phyloP scores from a whole-genome alignment of 1,140 invertebrate genomes.

The Orussus abietinus region DNA sequence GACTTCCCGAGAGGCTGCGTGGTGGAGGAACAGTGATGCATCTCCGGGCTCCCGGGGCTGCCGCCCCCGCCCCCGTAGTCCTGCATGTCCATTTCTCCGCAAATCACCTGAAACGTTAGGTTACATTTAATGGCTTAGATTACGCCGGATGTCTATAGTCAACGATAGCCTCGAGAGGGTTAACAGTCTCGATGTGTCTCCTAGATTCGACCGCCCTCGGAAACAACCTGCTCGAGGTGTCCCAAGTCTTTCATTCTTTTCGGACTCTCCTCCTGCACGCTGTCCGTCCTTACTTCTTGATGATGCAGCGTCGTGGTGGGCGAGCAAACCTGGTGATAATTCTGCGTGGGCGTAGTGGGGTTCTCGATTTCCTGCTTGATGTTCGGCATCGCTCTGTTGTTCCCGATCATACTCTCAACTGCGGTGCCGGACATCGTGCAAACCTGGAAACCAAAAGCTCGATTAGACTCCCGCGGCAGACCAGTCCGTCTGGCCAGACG shows the following conservation, averaged over 20 bases:
- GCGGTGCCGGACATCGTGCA: slow-evolving; percentile 58
- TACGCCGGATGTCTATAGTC: no score
- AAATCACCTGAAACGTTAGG: slow-evolving; percentile 47
- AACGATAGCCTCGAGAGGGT: no score
- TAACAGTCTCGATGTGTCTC: no score
- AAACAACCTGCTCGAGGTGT: no score
- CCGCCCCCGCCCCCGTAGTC: slow-evolving; percentile 50
- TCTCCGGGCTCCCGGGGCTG: slow-evolving; percentile 69
- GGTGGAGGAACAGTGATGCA: slow-evolving; percentile 76
- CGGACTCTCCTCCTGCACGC: no score
- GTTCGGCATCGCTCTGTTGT: slow-evolving; percentile 46
- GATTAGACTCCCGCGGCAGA: no score
- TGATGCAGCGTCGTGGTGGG: slow-evolving; percentile 55
- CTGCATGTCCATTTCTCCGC: slow-evolving; percentile 45
- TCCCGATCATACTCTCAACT: slow-evolving; percentile 46
- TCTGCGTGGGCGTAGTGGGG: slow-evolving; percentile 48
- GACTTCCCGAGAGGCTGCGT: slow-evolving; percentile 70
- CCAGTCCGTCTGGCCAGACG: no score
- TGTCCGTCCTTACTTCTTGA: slow-evolving; percentile 48
- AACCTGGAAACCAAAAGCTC: slow-evolving; percentile 51
- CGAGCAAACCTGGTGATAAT: slow-evolving; percentile 59
- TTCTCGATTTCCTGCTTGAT: slow-evolving; percentile 60
- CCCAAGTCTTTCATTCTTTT: no score
- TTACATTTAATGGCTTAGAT: no score
- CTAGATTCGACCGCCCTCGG: no score